Conservation (phyloP, 2,888 invertebrate species). For the Brachyptera putata region DNA sequence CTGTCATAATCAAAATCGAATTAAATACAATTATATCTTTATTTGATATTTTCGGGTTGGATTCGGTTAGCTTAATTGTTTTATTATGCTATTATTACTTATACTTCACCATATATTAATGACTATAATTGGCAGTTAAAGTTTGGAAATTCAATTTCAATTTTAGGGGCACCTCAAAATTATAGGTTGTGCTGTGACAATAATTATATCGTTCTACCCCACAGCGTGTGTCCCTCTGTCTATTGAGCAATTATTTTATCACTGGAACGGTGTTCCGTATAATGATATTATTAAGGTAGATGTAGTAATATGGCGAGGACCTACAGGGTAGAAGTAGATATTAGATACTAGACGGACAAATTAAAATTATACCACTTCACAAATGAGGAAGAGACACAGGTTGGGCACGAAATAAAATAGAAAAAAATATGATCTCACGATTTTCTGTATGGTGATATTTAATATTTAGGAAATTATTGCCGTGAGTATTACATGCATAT, state of each 20-base stretch:
- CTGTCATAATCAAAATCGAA: conserved; percentile 2
- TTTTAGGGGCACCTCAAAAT: background rate
- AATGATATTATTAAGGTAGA: background rate
- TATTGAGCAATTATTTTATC: conserved; percentile 7
- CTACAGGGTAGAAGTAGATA: no score
- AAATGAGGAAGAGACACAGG: no score
- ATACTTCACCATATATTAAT: background rate
- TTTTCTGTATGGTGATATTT: no score
- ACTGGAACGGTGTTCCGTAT: background rate
- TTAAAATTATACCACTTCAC: background rate
- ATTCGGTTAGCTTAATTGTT: conserved; percentile 1
- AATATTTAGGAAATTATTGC: no score
- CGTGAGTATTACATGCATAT: no score
- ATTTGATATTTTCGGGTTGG: conserved; percentile 2
- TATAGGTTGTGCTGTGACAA: conserved; percentile 13
- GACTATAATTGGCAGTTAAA: conserved; percentile 11
- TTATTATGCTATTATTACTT: conserved; percentile 12
- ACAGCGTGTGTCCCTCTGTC: background rate
- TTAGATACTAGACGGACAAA: background rate
- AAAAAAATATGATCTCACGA: no score
- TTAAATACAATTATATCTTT: background rate
- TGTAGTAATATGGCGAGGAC: no score
- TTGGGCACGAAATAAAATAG: no score
- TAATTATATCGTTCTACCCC: background rate
- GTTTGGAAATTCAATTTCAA: conserved; percentile 13